Evolutionary conservation across 2,797 vertebrate genomes (phyloP), one percentile per base, ranked within the genome.

Genomic region (Florisuga fusca): DNA sequence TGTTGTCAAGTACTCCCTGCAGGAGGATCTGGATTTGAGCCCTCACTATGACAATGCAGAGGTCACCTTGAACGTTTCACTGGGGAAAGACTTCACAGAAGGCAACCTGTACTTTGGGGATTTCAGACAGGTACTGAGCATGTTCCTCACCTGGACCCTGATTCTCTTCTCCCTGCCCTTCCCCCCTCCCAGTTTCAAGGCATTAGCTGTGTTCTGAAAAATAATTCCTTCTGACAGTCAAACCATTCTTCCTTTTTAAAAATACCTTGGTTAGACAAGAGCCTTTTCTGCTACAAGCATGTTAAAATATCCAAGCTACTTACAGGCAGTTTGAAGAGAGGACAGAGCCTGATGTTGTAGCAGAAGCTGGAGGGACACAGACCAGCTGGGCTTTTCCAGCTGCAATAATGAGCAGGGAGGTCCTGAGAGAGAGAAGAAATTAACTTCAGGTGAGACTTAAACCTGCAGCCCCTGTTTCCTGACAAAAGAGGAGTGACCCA

Each of bases 41-140:
- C 99, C 98, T 67, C 99, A 99, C 97, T 99, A 98, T 0, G 99
- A 99, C 96, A 99, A 99, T 0, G 98, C 99, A 0, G 99, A 99
- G 94, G 98, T 99, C 93, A 99, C 99, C 12, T 94, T 99, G 23
- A 99, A 99, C 0, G 97, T 99, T 38, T 99, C 98, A 2, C 98
- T 99, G 83, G 99, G 99, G 25, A 99, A 99, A 84, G 97, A 98
- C 19, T 99, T 99, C 97, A 98, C 98, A 0, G 99, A 99, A 25
- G 99, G 99, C 20, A 99, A 98, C 95, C 97, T 99, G 58, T 99
- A 99, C 94, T 99, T 99, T 13, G 99, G 99, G n/a, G 98, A 98
- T 34, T 98, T 99, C 98, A 98, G 95, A 95, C 98, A 99, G 98
- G 99, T 99, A 94, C 78, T 5, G 69, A 82, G 54, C 55, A 45